Conservation (phyloP, 2,797 vertebrate genomes). For the Spizella passerina region DNA sequence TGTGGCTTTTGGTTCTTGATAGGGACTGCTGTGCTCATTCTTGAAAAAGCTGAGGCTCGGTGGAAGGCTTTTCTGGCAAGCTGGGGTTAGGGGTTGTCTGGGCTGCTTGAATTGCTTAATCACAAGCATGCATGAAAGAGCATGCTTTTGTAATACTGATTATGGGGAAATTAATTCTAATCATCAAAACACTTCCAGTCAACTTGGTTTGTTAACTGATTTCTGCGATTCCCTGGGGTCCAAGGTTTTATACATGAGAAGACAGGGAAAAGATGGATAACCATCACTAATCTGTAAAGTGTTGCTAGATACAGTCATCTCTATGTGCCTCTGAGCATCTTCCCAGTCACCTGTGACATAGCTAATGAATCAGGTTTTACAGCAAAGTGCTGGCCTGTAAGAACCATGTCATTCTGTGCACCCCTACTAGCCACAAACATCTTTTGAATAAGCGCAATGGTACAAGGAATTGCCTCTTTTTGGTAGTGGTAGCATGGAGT, state of each 20-base stretch:
- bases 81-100: background rate
- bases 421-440: background rate
- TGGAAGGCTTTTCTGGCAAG: background rate
- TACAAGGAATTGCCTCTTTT: background rate
- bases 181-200: slow-evolving; percentile 21
- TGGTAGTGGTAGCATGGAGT: background rate
- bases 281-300: background rate
- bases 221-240: background rate
- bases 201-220: background rate
- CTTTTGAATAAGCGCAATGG: background rate
- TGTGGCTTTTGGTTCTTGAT: background rate
- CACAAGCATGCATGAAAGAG: background rate
- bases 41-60: background rate
- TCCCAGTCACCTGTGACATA: background rate
- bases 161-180: background rate
- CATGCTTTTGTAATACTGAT: background rate
- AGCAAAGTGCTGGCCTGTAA: background rate
- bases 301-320: background rate
- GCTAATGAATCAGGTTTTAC: background rate
- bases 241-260: background rate
- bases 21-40: fast-evolving
- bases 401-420: background rate
- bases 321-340: background rate
- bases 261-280: background rate
- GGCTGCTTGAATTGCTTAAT: slow-evolving; percentile 15